Evolutionary conservation across 92 coral and sea anemone genomes (phyloP).

Genomic region (Palythoa caribaeorum): DNA sequence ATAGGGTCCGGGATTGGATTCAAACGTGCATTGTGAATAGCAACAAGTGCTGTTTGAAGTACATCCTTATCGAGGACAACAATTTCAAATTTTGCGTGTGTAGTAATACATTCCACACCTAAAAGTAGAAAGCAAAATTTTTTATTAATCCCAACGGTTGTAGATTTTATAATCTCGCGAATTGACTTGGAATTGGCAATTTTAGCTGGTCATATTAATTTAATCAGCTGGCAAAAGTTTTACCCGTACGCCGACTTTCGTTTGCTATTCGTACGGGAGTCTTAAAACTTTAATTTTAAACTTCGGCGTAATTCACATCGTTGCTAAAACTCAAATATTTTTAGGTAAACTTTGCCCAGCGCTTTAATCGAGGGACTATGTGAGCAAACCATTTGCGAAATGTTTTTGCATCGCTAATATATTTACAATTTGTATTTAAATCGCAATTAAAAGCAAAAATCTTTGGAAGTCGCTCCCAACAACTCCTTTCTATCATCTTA

Average conservation of each 20-base stretch:
- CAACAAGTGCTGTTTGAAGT: not conserved
- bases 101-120: constrained; percentile 5
- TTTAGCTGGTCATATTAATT: not conserved
- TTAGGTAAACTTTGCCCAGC: not conserved
- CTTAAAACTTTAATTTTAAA: not conserved
- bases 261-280: constrained; percentile 3
- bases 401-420: not conserved
- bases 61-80: constrained; percentile 2
- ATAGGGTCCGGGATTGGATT: constrained; percentile 5
- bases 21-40: constrained; percentile 5
- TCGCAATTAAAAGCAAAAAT: not conserved
- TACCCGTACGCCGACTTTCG: not conserved
- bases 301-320: too few species aligned
- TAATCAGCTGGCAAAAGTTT: not conserved
- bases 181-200: not conserved
- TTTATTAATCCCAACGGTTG: not conserved
- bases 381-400: not conserved
- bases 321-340: too few species aligned
- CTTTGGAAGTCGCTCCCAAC: not conserved
- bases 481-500: not conserved
- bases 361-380: not conserved
- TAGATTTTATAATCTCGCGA: not conserved
- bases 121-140: not conserved
- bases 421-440: not conserved
- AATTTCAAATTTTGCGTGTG: constrained; percentile 6